Percentiles rank a stretch among this genome's conserved stretches.
phyloP scores from a whole-genome alignment of 2,888 invertebrate species.

The Cephalotes varians region DNA sequence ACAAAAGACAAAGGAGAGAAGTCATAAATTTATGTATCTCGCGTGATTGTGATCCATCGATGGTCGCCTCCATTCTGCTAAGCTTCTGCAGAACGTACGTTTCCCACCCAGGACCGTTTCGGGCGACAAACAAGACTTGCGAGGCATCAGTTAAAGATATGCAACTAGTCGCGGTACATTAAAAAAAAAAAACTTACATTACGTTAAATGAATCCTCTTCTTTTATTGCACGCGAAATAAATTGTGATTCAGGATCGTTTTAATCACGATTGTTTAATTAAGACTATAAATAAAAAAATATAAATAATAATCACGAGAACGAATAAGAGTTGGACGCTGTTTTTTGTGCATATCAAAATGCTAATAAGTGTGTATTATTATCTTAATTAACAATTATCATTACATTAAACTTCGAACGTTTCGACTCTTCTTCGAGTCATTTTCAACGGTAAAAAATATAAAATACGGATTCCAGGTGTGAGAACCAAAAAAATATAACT shows the following conservation, averaged over 20 bases:
- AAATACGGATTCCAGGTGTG: too few relatives aligned
- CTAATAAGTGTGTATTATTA: too few relatives aligned
- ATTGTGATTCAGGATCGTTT: neutral
- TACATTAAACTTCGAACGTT: too few relatives aligned
- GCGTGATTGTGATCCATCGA: conserved; percentile 66
- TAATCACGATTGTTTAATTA: neutral
- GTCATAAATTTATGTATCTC: conserved; percentile 82
- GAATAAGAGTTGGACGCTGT: too few relatives aligned
- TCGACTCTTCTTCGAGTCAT: too few relatives aligned
- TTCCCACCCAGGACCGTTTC: conserved; percentile 1
- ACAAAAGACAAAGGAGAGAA: conserved; percentile 14
- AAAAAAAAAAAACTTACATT: neutral
- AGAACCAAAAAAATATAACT: too few relatives aligned
- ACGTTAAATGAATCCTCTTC: neutral
- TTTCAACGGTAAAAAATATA: too few relatives aligned
- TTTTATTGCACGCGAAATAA: neutral
- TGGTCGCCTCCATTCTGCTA: conserved; percentile 26
- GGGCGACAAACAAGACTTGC: neutral
- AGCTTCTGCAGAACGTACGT: conserved; percentile 1
- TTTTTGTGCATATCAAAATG: too few relatives aligned
- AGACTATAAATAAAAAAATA: neutral
- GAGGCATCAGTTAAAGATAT: neutral
- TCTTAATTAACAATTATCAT: too few relatives aligned
- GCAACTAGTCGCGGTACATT: neutral
- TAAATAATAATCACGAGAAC: too few relatives aligned